Evolutionary conservation across 2,113 vertebrate species (phyloP), one percentile per base, ranked within the genome.

Genomic region (Proterorhinus semilunaris): DNA sequence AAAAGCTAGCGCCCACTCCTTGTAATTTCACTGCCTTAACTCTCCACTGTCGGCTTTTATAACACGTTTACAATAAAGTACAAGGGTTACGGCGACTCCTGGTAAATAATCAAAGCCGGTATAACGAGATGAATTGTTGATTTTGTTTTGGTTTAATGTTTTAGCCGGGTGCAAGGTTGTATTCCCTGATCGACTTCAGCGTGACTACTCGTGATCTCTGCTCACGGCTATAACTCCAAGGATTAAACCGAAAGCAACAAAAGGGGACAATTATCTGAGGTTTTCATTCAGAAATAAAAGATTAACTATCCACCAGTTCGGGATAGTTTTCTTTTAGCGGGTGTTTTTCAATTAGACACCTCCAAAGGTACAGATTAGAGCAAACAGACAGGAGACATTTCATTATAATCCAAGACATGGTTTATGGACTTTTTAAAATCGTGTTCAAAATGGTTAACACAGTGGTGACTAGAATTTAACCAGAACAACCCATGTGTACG

Each of bases 201-300:
- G 82, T 87, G 89, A 91, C 76, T 61, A 51, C 89, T 85, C 88
- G 90, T 91, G 90, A 90, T 85, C 69, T 61, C 48, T 1, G 71
- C 61, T 9, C 15, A 47, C 64, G 66, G 66, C 61, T 21, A 5
- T 5, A 68, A 67, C 72, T 47, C 58, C 0, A 10, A 11, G 61
- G 68, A 81, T 80, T 68, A 74, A 44, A 45, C 1, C 4, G 15
- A 17, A 53, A 53, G 8, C 52, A 8, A 11, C 2, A 10, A 7
- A 27, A 21, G 6, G 1, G 6, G 7, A 21, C 52, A 17, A 10
- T 27, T 27, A 55, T 6, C 2, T 0, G 1, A 1, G 10, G 17
- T 11, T 55, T 55, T 21, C 17, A 55, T 55, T 11, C 53, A 27
- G 10, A 55, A 54, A 10, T 5, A 27, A 1, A 4, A 5, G 5